Conservation (phyloP, 2,113 vertebrate genomes). For the Neomonachus schauinslandi region DNA sequence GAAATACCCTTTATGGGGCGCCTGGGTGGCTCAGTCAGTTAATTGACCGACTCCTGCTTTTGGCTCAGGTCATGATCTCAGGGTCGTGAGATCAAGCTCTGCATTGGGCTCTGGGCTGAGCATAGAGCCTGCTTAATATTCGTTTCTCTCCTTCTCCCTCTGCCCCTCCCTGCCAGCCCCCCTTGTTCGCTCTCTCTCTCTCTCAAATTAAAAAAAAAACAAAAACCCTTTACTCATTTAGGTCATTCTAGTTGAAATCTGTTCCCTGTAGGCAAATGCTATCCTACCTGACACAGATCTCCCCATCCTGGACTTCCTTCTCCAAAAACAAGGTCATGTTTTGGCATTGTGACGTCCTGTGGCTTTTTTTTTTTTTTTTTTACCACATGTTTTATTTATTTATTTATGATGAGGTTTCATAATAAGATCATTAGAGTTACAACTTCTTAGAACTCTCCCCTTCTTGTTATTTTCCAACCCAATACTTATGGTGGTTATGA, state of each 20-base stretch:
- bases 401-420: neutral
- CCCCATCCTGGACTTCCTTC: neutral
- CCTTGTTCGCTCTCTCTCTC: too few relatives aligned
- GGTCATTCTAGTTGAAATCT: neutral
- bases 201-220: neutral
- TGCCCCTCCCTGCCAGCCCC: too few relatives aligned
- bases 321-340: neutral
- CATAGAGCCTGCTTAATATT: too few relatives aligned
- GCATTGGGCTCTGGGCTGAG: too few relatives aligned
- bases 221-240: neutral
- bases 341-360: neutral
- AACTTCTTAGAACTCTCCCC: neutral
- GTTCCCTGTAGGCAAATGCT: neutral
- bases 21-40: too few relatives aligned
- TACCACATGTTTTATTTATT: too few relatives aligned
- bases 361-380: neutral
- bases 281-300: neutral
- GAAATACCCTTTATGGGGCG: neutral
- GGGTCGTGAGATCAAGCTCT: too few relatives aligned
- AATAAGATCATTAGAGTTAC: neutral
- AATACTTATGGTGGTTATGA: neutral
- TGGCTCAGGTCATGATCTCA: too few relatives aligned
- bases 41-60: too few relatives aligned
- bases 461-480: neutral
- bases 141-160: too few relatives aligned